Percentiles rank a stretch among this genome's conserved stretches.
These are phyloP conservation scores for Vesta saturnalis DNA, from an alignment of 2,888 invertebrate species.

Conservation along the genomic window DNA sequence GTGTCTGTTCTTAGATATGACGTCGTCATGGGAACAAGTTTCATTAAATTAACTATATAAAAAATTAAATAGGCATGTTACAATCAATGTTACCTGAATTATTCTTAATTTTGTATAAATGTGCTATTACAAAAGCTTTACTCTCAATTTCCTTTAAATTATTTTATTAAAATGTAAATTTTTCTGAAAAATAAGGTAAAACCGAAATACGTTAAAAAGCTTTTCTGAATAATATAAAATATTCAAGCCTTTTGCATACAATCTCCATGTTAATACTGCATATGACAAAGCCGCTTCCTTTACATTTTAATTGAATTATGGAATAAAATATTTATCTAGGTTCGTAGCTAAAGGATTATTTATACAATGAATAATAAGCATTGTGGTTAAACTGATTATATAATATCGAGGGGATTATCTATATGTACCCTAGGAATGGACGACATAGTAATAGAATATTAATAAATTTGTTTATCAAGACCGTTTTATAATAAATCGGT, in stretches of 20 bases:
- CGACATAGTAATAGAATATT: too few relatives aligned
- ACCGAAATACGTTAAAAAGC: constrained; percentile 3
- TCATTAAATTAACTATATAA: too few relatives aligned
- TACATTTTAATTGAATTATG: constrained; percentile 10
- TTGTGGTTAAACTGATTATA: not conserved
- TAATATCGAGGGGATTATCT: not conserved
- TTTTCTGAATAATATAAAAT: constrained; percentile 9
- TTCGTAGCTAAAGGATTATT: not conserved
- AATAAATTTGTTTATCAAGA: too few relatives aligned
- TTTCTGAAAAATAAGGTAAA: not conserved
- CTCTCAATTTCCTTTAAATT: constrained; percentile 8
- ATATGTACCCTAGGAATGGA: too few relatives aligned
- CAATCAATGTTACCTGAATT: too few relatives aligned
- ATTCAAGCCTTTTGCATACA: constrained; percentile 13
- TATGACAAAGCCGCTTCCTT: not conserved
- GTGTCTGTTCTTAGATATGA: too few relatives aligned
- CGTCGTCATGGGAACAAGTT: too few relatives aligned
- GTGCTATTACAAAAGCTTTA: constrained; percentile 6
- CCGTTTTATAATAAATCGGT: too few relatives aligned
- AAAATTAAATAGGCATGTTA: too few relatives aligned
- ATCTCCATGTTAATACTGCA: constrained; percentile 13
- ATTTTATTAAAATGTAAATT: constrained; percentile 14
- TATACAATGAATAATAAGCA: constrained; percentile 2
- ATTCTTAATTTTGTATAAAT: too few relatives aligned
- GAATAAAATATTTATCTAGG: constrained; percentile 10